Evolutionary conservation across 92 coral and sea anemone species (phyloP).

Genomic region (Palythoa caribaeorum): DNA sequence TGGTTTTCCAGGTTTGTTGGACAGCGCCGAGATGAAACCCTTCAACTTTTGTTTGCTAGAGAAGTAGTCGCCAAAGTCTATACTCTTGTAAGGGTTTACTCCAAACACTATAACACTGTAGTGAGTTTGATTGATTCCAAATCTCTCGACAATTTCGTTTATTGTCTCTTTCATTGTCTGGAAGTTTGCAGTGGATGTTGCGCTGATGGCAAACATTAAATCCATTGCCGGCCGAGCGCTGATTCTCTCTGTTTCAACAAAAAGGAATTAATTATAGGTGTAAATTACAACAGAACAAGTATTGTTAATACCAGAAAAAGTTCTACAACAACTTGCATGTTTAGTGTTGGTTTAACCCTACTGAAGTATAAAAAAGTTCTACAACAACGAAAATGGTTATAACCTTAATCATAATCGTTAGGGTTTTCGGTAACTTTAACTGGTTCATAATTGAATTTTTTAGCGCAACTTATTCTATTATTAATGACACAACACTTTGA

Average conservation of each 20-base stretch:
- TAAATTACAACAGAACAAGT: background rate
- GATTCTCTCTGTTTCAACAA: slow-evolving; percentile 21
- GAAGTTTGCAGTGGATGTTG: slow-evolving; percentile 61
- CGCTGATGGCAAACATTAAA: slow-evolving; percentile 81
- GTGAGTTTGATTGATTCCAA: slow-evolving; percentile 71
- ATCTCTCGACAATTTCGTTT: slow-evolving; percentile 67
- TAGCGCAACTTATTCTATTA: no score
- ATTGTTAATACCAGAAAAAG: no score
- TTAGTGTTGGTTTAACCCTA: no score
- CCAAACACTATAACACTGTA: slow-evolving; percentile 79
- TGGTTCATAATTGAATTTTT: no score
- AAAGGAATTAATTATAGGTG: background rate
- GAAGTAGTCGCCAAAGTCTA: slow-evolving; percentile 54
- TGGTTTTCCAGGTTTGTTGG: slow-evolving; percentile 72
- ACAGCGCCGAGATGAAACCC: slow-evolving; percentile 64
- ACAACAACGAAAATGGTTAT: no score
- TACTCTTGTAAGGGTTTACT: slow-evolving; percentile 52
- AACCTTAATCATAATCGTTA: no score
- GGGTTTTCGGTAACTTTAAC: no score
- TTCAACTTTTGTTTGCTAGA: slow-evolving; percentile 59
- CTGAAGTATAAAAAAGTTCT: no score
- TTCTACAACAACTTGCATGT: background rate
- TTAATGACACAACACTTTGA: no score
- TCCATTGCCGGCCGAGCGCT: slow-evolving; percentile 71
- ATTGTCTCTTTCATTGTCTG: slow-evolving; percentile 77